Percentiles rank a stretch among this genome's conserved stretches.
Conservation (phyloP, 2,797 vertebrate species). For the Siniperca obscura region DNA sequence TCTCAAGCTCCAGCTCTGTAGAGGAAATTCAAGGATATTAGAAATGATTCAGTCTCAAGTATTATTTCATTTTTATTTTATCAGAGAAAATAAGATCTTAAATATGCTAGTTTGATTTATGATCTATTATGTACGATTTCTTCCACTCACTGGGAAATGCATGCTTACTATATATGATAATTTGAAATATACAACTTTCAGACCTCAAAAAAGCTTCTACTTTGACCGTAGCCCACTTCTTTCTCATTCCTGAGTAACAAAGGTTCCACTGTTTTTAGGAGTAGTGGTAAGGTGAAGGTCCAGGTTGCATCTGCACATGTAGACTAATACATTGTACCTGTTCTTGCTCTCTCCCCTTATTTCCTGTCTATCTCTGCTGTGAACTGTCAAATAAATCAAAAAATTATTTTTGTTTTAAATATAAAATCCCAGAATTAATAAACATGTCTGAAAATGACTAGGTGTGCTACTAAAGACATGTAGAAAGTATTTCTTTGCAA, state of each 20-base stretch:
- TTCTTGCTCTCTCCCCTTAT: background rate
- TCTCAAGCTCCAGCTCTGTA: background rate
- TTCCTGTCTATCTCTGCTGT: background rate
- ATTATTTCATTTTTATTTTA: conserved; percentile 10
- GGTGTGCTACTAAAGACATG: background rate
- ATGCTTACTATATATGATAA: background rate
- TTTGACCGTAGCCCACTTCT: background rate
- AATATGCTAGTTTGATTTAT: conserved; percentile 10
- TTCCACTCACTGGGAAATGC: background rate
- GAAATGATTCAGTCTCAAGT: conserved; percentile 25
- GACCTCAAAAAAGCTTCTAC: background rate
- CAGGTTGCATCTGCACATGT: background rate
- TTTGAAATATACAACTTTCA: background rate
- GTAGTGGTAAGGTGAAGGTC: background rate
- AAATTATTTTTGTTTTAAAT: no score
- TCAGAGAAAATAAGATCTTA: conserved; percentile 12
- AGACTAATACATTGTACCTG: background rate
- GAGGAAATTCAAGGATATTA: conserved; percentile 16
- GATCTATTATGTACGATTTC: background rate
- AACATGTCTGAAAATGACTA: background rate
- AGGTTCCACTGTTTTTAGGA: background rate
- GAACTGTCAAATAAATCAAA: background rate
- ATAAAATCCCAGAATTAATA: background rate
- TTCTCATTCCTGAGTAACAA: background rate
- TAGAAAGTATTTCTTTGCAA: background rate